These are phyloP conservation scores for Petrolisthes cinctipes DNA, from an alignment of 2,888 invertebrate genomes.

Conservation along the genomic window DNA sequence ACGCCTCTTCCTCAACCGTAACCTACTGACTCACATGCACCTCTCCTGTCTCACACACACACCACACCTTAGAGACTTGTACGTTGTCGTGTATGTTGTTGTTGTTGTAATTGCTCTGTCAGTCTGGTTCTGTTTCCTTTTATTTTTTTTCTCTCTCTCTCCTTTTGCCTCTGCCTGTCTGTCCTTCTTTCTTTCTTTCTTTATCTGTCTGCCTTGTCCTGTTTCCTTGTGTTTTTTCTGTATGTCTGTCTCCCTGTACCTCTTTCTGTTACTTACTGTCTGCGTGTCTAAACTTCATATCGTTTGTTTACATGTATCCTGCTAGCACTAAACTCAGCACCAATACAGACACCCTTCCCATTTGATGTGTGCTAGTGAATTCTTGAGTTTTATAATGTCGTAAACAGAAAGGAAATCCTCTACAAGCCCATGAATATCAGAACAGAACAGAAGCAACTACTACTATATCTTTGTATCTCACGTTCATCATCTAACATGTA, in stretches of 20 bases:
- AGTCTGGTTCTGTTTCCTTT: background rate
- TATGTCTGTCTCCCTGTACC: background rate
- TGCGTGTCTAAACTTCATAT: no score
- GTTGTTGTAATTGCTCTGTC: background rate
- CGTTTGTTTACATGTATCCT: no score
- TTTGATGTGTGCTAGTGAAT: no score
- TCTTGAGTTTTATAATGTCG: no score
- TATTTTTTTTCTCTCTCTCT: background rate
- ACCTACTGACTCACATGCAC: slow-evolving; percentile 16
- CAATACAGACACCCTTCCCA: no score
- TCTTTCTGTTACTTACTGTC: no score
- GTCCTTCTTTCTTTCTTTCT: background rate
- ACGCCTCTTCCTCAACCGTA: slow-evolving; percentile 23
- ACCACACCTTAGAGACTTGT: slow-evolving; percentile 31
- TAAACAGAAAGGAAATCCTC: no score
- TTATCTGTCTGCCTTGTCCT: background rate
- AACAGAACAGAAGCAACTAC: no score
- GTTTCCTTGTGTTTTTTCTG: background rate
- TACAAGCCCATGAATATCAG: no score
- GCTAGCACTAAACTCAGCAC: no score
- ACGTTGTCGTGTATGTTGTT: background rate
- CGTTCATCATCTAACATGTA: no score
- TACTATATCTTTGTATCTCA: no score
- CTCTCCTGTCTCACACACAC: slow-evolving; percentile 29
- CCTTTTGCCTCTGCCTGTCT: background rate